These are phyloP conservation scores for Toxotes jaculatrix DNA, from an alignment of 2,113 vertebrate species.

Conservation along the genomic window DNA sequence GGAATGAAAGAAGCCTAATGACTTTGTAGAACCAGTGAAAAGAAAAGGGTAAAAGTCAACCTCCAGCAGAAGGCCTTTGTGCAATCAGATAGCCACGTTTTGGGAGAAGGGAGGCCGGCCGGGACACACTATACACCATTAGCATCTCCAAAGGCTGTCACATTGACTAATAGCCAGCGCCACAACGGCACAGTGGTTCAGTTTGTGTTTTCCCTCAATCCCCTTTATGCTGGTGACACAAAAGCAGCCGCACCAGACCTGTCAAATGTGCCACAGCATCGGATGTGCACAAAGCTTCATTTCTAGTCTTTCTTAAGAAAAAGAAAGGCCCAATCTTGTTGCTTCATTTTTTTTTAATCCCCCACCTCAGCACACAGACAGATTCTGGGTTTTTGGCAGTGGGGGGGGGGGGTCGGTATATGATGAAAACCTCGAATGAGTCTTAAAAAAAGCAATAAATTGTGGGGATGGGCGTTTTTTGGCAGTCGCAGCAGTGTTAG, in stretches of 20 bases:
- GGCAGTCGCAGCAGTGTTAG: conserved; percentile 89
- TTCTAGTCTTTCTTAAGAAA: conserved; percentile 80
- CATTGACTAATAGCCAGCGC: conserved; percentile 86
- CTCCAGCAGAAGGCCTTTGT: conserved; percentile 87
- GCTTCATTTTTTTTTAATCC: conserved; percentile 77
- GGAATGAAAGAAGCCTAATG: conserved; percentile 80
- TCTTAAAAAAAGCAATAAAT: conserved; percentile 93
- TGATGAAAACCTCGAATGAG: conserved; percentile 86
- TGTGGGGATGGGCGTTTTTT: conserved; percentile 84
- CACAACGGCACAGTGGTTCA: conserved; percentile 90
- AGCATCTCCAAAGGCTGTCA: conserved; percentile 97
- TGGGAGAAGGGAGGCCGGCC: conserved; percentile 82
- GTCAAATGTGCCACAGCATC: conserved; percentile 93
- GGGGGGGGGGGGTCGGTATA: conserved; percentile 65
- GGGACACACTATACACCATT: conserved; percentile 91
- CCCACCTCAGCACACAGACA: conserved; percentile 72
- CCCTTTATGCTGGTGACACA: conserved; percentile 93
- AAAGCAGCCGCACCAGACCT: conserved; percentile 92
- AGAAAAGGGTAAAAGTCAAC: conserved; percentile 81
- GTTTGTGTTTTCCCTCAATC: conserved; percentile 91
- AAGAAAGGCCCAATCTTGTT: conserved; percentile 81
- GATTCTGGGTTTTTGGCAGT: conserved; percentile 55
- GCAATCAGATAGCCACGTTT: conserved; percentile 86
- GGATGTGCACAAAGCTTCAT: conserved; percentile 90
- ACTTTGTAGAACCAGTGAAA: conserved; percentile 85